Conservation (phyloP, 2,797 vertebrate genomes). For the Amniataba percoides region DNA sequence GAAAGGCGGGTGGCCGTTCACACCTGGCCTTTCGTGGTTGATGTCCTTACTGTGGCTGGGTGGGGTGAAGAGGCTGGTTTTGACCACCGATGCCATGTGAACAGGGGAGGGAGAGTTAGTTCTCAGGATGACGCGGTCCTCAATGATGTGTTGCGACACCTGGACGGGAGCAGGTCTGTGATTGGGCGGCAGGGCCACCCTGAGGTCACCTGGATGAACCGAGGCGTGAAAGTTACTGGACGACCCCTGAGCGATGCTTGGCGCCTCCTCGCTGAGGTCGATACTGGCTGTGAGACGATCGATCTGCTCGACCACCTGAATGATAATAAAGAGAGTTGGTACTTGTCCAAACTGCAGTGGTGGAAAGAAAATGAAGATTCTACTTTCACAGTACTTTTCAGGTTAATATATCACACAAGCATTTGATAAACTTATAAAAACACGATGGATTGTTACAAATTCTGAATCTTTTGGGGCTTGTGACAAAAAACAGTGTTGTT, state of each 20-base stretch:
- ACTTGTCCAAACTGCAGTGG: slow-evolving; percentile 13
- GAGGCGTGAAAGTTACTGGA: slow-evolving; percentile 53
- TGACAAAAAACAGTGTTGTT: too few relatives aligned
- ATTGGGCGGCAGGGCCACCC: slow-evolving; percentile 55
- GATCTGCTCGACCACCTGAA: slow-evolving; percentile 89
- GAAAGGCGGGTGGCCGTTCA: slow-evolving; percentile 78
- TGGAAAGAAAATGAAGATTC: not conserved
- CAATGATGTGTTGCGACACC: slow-evolving; percentile 38
- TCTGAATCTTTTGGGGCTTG: too few relatives aligned
- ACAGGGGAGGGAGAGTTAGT: slow-evolving; percentile 77
- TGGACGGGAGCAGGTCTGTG: slow-evolving; percentile 49
- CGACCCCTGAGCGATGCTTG: slow-evolving; percentile 45
- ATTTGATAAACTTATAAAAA: too few relatives aligned
- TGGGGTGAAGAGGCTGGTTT: slow-evolving; percentile 73
- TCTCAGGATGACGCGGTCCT: slow-evolving; percentile 69
- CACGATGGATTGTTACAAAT: too few relatives aligned
- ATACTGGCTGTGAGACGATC: slow-evolving; percentile 86
- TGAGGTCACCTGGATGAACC: slow-evolving; percentile 54
- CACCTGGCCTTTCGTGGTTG: slow-evolving; percentile 50
- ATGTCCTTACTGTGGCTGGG: slow-evolving; percentile 49
- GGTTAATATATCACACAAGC: too few relatives aligned
- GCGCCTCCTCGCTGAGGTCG: slow-evolving; percentile 76
- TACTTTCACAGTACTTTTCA: too few relatives aligned
- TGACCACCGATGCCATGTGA: slow-evolving; percentile 78
- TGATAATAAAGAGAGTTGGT: slow-evolving; percentile 52